A percentile compares a stretch with the other conserved stretches of the same genome.
phyloP scores from a whole-genome alignment of 2,113 vertebrate species.

The Sturnus vulgaris region DNA sequence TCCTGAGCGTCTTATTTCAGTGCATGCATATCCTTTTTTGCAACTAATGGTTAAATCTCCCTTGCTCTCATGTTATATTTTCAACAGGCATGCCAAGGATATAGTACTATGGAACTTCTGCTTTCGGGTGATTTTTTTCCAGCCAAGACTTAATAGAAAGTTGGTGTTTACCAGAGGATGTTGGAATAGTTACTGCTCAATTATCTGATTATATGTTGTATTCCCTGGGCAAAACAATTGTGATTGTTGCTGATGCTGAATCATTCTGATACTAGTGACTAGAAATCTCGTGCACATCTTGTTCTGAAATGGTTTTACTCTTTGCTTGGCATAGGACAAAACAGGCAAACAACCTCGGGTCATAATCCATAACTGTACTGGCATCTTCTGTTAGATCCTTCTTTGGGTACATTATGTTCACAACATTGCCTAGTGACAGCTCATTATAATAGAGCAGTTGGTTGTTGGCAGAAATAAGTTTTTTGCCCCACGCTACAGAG shows the following conservation, averaged over 20 bases:
- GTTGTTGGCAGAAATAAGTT: background rate
- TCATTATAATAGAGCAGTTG: background rate
- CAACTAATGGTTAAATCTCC: background rate
- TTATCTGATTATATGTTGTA: background rate
- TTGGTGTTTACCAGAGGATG: background rate
- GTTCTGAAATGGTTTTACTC: background rate
- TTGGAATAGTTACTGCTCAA: background rate
- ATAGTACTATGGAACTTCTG: background rate
- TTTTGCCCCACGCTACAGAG: background rate
- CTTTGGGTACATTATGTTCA: background rate
- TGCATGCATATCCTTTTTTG: conserved; percentile 96
- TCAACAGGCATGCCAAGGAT: background rate
- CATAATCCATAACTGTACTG: background rate
- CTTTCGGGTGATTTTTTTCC: background rate
- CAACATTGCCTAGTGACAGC: background rate
- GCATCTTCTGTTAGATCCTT: background rate
- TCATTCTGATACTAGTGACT: background rate
- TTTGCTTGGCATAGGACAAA: background rate
- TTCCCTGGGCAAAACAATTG: background rate
- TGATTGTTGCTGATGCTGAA: background rate
- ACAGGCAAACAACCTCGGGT: background rate
- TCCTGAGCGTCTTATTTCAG: conserved; percentile 94
- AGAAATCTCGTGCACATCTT: background rate
- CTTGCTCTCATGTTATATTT: background rate
- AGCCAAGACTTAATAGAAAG: background rate